Evolutionary conservation across 2,888 invertebrate species (phyloP).

Genomic region (Dorcus parallelipipedus): DNA sequence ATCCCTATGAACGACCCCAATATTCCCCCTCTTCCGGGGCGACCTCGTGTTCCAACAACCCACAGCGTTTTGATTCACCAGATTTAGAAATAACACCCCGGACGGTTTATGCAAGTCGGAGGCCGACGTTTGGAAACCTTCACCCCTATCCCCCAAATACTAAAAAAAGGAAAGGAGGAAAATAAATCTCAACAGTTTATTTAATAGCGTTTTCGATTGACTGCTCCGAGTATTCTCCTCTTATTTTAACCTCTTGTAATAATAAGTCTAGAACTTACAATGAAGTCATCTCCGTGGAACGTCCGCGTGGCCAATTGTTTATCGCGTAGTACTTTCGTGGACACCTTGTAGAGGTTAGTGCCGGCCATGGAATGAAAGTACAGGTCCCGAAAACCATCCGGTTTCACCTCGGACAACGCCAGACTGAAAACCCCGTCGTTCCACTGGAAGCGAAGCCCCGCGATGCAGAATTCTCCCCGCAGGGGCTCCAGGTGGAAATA

Average conservation of each 20-base stretch:
- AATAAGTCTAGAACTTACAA: slow-evolving; percentile 33
- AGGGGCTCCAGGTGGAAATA: slow-evolving; percentile 72
- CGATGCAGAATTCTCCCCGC: slow-evolving; percentile 63
- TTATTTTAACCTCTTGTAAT: too few relatives aligned
- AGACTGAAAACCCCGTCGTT: slow-evolving; percentile 76
- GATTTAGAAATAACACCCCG: slow-evolving; percentile 65
- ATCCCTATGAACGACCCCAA: slow-evolving; percentile 60
- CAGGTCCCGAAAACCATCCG: slow-evolving; percentile 58
- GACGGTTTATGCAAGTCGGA: slow-evolving; percentile 61
- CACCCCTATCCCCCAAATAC: slow-evolving; percentile 64
- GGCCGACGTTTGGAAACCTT: slow-evolving; percentile 64
- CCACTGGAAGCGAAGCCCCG: slow-evolving; percentile 72
- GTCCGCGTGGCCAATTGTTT: slow-evolving; percentile 53
- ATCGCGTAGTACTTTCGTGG: slow-evolving; percentile 60
- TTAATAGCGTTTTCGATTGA: too few relatives aligned
- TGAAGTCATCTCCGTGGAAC: slow-evolving; percentile 56
- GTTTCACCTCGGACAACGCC: slow-evolving; percentile 54
- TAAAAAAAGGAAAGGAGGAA: slow-evolving; percentile 30
- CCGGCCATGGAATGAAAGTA: slow-evolving; percentile 80
- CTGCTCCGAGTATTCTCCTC: too few relatives aligned
- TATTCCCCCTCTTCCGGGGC: slow-evolving; percentile 51
- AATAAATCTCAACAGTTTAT: too few relatives aligned
- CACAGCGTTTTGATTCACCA: slow-evolving; percentile 67
- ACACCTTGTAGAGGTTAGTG: slow-evolving; percentile 66
- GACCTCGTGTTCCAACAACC: slow-evolving; percentile 70